A percentile compares a stretch with the other conserved stretches of the same genome.
Evolutionary conservation across 2,888 invertebrate genomes (phyloP).

Genomic region (Deilephila elpenor): DNA sequence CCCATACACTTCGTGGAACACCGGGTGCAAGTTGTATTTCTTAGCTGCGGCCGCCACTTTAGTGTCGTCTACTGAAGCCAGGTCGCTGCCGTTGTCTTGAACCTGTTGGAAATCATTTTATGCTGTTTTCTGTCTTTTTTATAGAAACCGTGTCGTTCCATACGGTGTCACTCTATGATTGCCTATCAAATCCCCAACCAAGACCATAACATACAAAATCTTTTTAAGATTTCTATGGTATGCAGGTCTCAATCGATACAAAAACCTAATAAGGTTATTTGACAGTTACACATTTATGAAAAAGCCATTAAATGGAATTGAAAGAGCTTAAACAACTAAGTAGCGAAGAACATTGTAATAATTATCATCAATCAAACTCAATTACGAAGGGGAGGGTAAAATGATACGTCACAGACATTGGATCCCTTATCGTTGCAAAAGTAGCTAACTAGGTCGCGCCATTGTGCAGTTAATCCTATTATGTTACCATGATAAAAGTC

Average conservation of each 20-base stretch:
- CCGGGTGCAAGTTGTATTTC: constrained; percentile 85
- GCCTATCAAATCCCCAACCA: no score
- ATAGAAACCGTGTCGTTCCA: no score
- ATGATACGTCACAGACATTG: neutral
- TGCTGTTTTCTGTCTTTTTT: neutral
- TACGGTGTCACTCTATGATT: no score
- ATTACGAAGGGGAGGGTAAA: neutral
- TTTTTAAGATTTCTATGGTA: no score
- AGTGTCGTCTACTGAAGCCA: constrained; percentile 88
- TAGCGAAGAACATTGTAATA: neutral
- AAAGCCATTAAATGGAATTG: no score
- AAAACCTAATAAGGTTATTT: no score
- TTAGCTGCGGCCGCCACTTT: constrained; percentile 79
- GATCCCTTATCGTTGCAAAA: neutral
- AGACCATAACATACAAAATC: no score
- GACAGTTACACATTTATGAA: no score
- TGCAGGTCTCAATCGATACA: no score
- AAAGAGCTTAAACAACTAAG: neutral
- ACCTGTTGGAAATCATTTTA: constrained; percentile 62
- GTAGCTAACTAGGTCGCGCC: constrained; percentile 8
- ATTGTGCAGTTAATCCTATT: constrained; percentile 17
- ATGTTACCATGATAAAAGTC: constrained; percentile 15
- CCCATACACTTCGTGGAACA: constrained; percentile 87
- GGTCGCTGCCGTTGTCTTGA: constrained; percentile 88
- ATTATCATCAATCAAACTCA: constrained; percentile 10